These are phyloP conservation scores for Sesia bembeciformis DNA, from an alignment of 2,888 invertebrate genomes.

Conservation along the genomic window DNA sequence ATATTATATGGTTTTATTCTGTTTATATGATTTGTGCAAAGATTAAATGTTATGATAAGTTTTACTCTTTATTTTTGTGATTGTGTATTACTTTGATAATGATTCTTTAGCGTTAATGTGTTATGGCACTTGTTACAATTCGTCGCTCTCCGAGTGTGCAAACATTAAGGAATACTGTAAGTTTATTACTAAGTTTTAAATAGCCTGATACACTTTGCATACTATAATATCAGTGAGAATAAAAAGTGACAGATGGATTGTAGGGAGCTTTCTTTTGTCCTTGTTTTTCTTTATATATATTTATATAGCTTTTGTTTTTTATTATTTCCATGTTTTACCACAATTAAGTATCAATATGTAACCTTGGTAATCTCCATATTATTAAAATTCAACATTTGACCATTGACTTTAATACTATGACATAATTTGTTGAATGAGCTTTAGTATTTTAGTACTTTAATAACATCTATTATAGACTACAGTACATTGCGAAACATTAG, in stretches of 20 bases:
- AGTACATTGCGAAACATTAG: too few relatives aligned
- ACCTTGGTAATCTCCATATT: too few relatives aligned
- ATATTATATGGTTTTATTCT: not conserved
- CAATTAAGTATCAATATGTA: too few relatives aligned
- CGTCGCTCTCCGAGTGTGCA: conserved; percentile 70
- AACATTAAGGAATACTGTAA: conserved; percentile 68
- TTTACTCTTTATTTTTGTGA: conserved; percentile 55
- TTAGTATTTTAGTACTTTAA: too few relatives aligned
- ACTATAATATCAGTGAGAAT: too few relatives aligned
- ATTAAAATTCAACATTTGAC: too few relatives aligned
- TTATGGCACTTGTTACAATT: conserved; percentile 72
- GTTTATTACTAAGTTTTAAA: conserved; percentile 12
- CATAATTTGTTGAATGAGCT: too few relatives aligned
- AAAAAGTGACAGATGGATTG: too few relatives aligned
- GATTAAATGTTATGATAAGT: not conserved
- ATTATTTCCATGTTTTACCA: too few relatives aligned
- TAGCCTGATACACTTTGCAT: too few relatives aligned
- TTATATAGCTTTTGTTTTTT: not conserved
- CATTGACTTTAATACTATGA: too few relatives aligned
- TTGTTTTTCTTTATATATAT: not conserved
- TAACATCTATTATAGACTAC: too few relatives aligned
- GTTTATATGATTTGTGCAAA: not conserved
- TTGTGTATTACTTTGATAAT: conserved; percentile 59
- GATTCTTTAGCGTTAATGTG: conserved; percentile 61
- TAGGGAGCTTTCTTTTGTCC: not conserved